Evolutionary conservation across 1,140 invertebrate species (phyloP).

Genomic region (Drosophila equinoxialis): DNA sequence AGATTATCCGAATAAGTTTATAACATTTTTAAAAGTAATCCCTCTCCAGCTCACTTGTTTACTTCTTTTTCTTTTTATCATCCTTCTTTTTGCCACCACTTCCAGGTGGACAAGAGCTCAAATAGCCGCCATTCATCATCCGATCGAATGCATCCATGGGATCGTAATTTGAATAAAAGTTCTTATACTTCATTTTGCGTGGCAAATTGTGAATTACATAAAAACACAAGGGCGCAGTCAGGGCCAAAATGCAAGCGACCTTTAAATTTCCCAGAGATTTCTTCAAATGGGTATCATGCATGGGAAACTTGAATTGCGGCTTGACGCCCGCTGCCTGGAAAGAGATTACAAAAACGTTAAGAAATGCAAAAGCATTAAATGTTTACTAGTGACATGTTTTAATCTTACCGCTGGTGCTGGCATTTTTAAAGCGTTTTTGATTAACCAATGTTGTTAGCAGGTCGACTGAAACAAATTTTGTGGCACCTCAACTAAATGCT

Average conservation of each 20-base stretch:
- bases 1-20: background rate
- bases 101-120: slow-evolving; percentile 48
- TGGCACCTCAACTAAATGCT: background rate
- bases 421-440: slow-evolving; percentile 14
- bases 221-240: slow-evolving; percentile 12
- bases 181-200: slow-evolving; percentile 21
- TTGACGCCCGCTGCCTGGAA: background rate
- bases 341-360: background rate
- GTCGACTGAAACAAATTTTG: background rate
- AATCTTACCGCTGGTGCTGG: slow-evolving; percentile 24
- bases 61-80: slow-evolving; percentile 33
- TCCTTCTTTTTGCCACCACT: slow-evolving; percentile 37
- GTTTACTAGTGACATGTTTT: background rate
- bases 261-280: slow-evolving; percentile 22
- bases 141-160: slow-evolving; percentile 53
- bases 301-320: slow-evolving; percentile 56
- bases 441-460: background rate
- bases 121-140: slow-evolving; percentile 57
- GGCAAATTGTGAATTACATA: slow-evolving; percentile 47
- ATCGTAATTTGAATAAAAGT: slow-evolving; percentile 56
- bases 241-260: slow-evolving; percentile 23
- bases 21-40: slow-evolving; percentile 29
- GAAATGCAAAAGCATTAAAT: background rate
- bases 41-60: background rate
- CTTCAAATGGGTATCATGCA: slow-evolving; percentile 45